Conservation (phyloP, 2,113 vertebrate species). For the Lepus timidus region DNA sequence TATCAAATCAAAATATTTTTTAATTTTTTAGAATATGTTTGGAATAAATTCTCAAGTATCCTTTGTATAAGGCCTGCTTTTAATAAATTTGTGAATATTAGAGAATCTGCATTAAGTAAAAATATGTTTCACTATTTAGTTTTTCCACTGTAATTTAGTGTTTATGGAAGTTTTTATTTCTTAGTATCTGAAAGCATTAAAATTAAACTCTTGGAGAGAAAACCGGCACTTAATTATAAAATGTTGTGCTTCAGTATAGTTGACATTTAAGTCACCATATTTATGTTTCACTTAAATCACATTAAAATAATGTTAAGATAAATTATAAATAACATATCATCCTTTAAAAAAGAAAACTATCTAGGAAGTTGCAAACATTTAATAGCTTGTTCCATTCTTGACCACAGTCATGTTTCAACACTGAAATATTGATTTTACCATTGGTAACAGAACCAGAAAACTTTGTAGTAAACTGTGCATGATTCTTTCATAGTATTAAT, state of each 20-base stretch:
- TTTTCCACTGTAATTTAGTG: constrained; percentile 25
- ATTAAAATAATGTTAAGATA: constrained; percentile 41
- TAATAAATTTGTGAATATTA: constrained; percentile 34
- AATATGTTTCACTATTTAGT: constrained; percentile 27
- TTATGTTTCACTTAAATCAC: constrained; percentile 21
- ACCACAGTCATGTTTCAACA: neutral
- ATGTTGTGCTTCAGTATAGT: neutral
- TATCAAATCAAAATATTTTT: constrained; percentile 37
- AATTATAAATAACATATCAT: neutral
- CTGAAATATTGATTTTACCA: neutral
- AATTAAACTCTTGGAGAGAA: constrained; percentile 18
- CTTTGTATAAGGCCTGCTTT: neutral
- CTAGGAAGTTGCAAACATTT: neutral
- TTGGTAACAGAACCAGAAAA: constrained; percentile 10
- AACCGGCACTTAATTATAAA: neutral
- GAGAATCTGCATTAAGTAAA: constrained; percentile 36
- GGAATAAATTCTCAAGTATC: neutral
- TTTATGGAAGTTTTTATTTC: neutral
- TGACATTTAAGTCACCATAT: neutral
- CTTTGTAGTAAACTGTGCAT: neutral
- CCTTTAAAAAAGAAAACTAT: neutral
- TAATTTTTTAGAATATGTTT: neutral
- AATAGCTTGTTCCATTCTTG: neutral
- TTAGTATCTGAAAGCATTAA: constrained; percentile 9
- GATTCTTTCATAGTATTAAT: constrained; percentile 36